phyloP scores from a whole-genome alignment of 2,888 invertebrate genomes.

The Ophioninae sp. region DNA sequence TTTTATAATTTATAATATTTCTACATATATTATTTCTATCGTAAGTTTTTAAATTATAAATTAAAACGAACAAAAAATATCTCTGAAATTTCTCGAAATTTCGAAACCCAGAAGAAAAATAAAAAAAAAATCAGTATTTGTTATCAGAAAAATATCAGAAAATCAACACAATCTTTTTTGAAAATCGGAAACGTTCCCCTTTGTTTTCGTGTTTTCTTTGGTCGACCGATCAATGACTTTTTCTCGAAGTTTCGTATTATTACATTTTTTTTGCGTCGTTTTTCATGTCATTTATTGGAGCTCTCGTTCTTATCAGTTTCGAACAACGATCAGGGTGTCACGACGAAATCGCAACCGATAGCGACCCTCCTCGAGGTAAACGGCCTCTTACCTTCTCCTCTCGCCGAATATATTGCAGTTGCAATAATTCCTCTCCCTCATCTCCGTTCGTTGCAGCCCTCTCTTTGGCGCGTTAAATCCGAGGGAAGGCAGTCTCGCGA shows the following conservation, averaged over 20 bases:
- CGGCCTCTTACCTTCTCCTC: constrained; percentile 64
- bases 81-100: too few relatives aligned
- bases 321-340: constrained; percentile 56
- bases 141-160: too few relatives aligned
- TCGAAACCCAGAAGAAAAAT: too few relatives aligned
- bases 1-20: too few relatives aligned
- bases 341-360: constrained; percentile 71
- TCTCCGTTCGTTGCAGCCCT: constrained; percentile 42
- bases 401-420: constrained; percentile 56
- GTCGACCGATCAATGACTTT: not conserved
- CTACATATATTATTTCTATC: too few relatives aligned
- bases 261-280: not conserved
- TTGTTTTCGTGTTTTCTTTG: not conserved
- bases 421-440: constrained; percentile 21
- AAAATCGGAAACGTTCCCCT: not conserved
- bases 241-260: not conserved
- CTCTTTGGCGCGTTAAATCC: constrained; percentile 48
- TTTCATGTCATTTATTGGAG: constrained; percentile 16
- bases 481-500: constrained; percentile 52
- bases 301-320: constrained; percentile 41
- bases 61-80: too few relatives aligned
- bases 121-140: too few relatives aligned
- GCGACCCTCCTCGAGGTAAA: constrained; percentile 68
- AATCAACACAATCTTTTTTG: not conserved
- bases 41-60: too few relatives aligned